phyloP scores from a whole-genome alignment of 2,888 invertebrate species.

The Nephrotoma appendiculata region DNA sequence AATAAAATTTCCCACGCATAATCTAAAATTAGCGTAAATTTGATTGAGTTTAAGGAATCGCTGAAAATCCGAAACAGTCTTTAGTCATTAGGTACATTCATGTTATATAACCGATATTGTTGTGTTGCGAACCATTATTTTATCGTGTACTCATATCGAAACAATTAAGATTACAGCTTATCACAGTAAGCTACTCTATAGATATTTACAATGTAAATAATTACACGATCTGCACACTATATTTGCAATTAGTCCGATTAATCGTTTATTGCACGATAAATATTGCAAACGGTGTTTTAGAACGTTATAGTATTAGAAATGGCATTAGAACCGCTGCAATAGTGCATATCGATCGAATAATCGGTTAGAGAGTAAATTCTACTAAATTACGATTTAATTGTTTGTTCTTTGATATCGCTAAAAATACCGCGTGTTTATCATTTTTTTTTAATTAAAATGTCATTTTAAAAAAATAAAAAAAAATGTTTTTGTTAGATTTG shows the following conservation, averaged over 20 bases:
- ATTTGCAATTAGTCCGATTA: background rate
- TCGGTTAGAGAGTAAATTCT: background rate
- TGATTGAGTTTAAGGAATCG: too few species aligned
- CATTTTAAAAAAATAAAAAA: background rate
- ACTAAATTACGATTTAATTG: background rate
- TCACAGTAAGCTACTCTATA: background rate
- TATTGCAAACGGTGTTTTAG: background rate
- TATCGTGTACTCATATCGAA: background rate
- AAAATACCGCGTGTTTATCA: background rate
- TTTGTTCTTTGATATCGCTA: background rate
- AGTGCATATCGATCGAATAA: background rate
- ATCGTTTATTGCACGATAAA: background rate
- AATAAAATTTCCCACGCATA: too few species aligned
- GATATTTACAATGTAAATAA: background rate
- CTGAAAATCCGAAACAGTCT: too few species aligned
- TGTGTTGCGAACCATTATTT: background rate
- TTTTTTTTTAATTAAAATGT: background rate
- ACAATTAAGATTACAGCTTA: background rate
- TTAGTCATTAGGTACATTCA: background rate
- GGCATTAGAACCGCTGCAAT: background rate
- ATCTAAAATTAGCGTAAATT: too few species aligned
- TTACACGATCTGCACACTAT: background rate
- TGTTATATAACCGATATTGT: background rate
- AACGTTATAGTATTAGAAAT: background rate
- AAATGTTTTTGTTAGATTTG: background rate